A percentile compares a stretch with the other conserved stretches of the same genome.
phyloP scores from a whole-genome alignment of 2,797 vertebrate species.

The Silurus lanzhouensis region DNA sequence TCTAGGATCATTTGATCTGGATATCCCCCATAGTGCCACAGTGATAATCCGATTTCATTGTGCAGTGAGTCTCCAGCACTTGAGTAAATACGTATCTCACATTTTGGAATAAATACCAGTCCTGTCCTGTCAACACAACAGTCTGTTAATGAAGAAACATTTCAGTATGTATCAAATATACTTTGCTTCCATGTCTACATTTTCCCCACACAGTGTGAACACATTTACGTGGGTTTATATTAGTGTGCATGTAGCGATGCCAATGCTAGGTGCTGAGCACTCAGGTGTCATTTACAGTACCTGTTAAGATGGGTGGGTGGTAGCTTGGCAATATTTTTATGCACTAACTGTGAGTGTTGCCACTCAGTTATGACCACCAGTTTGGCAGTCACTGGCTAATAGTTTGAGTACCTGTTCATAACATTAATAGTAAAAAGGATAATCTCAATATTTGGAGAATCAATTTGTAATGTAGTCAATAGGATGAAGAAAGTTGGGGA shows the following conservation, averaged over 20 bases:
- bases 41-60: constrained; percentile 72
- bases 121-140: constrained; percentile 27
- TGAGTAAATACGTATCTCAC: constrained; percentile 25
- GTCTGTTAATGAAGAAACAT: constrained; percentile 2
- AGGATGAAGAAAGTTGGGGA: constrained; percentile 16
- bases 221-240: constrained; percentile 40
- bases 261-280: constrained; percentile 70
- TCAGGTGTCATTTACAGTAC: constrained; percentile 73
- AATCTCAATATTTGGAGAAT: neutral
- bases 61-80: constrained; percentile 36
- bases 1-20: constrained; percentile 83
- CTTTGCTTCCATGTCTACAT: constrained; percentile 45
- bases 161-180: constrained; percentile 24
- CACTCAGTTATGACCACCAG: constrained; percentile 36
- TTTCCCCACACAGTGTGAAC: constrained; percentile 53
- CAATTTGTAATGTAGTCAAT: neutral
- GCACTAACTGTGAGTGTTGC: constrained; percentile 21
- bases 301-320: constrained; percentile 68
- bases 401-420: constrained; percentile 27
- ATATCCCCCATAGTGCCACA: constrained; percentile 75
- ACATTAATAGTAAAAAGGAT: neutral
- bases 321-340: constrained; percentile 29
- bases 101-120: constrained; percentile 22
- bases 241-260: constrained; percentile 49
- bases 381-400: constrained; percentile 25